Evolutionary conservation across 2,888 invertebrate genomes (phyloP).

Genomic region (Rhamphomyia laevipes): DNA sequence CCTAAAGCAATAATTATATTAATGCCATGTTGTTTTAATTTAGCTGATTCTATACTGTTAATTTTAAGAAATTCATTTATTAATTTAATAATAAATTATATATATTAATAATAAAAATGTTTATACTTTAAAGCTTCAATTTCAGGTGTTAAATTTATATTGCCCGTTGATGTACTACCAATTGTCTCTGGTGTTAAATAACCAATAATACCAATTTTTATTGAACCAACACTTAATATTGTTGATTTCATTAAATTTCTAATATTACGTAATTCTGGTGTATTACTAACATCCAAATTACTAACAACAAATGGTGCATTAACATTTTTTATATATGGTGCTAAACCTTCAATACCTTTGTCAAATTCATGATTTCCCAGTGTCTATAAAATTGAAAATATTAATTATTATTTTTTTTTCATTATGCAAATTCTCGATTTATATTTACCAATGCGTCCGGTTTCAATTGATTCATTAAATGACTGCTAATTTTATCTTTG

Average conservation of each 20-base stretch:
- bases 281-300: conserved; percentile 57
- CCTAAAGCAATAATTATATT: conserved; percentile 74
- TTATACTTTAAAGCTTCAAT: conserved; percentile 47
- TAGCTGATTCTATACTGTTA: conserved; percentile 42
- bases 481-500: conserved; percentile 66
- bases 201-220: conserved; percentile 70
- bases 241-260: conserved; percentile 45
- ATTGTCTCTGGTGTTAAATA: conserved; percentile 75
- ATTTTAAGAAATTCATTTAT: neutral
- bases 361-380: conserved; percentile 92
- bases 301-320: conserved; percentile 63
- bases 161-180: conserved; percentile 41
- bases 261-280: conserved; percentile 45
- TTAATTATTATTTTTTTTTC: neutral
- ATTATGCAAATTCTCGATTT: neutral
- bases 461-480: conserved; percentile 64
- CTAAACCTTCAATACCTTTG: conserved; percentile 58
- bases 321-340: conserved; percentile 60
- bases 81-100: neutral
- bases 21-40: conserved; percentile 47
- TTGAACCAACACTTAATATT: conserved; percentile 50
- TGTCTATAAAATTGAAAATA: conserved; percentile 48
- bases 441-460: conserved; percentile 72
- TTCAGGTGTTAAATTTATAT: conserved; percentile 57
- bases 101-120: neutral